Evolutionary conservation across 2,888 invertebrate species (phyloP).

Genomic region (Drosophila austrosaltans): DNA sequence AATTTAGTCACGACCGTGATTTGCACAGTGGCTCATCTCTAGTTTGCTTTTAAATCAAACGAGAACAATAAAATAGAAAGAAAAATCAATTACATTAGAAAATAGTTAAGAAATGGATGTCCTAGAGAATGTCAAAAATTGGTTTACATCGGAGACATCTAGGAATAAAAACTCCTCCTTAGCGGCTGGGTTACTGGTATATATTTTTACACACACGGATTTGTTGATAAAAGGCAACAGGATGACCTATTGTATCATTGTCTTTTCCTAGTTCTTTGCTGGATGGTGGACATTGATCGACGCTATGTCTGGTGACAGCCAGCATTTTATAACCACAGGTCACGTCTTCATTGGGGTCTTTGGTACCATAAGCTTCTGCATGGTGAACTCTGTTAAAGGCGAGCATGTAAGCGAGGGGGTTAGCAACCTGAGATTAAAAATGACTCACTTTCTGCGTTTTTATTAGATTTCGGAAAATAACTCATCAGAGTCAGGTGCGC

Average conservation of each 20-base stretch:
- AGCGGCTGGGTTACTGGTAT: conserved; percentile 93
- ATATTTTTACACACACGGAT: conserved; percentile 48
- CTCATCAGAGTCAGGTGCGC: conserved; percentile 87
- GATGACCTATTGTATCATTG: background rate
- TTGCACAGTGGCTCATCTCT: background rate
- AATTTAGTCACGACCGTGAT: background rate
- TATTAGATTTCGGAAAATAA: conserved; percentile 77
- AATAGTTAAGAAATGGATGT: conserved; percentile 85
- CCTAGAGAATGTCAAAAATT: conserved; percentile 90
- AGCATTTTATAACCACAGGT: conserved; percentile 88
- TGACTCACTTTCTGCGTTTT: conserved; percentile 54
- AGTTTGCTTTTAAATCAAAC: background rate
- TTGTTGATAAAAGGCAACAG: conserved; percentile 37
- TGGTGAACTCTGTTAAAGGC: conserved; percentile 99
- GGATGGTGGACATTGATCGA: conserved; percentile 99
- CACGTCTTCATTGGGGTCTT: conserved; percentile 96
- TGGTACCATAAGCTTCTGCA: conserved; percentile 96
- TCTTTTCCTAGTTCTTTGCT: conserved; percentile 90
- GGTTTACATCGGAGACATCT: conserved; percentile 93
- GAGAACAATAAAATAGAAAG: conserved; percentile 2
- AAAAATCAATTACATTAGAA: conserved; percentile 21
- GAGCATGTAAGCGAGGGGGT: conserved; percentile 87
- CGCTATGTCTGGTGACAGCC: conserved; percentile 91
- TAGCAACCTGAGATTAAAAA: conserved; percentile 19
- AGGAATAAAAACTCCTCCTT: conserved; percentile 94